phyloP scores from a whole-genome alignment of 2,113 vertebrate genomes.

The Percopsis transmontana region DNA sequence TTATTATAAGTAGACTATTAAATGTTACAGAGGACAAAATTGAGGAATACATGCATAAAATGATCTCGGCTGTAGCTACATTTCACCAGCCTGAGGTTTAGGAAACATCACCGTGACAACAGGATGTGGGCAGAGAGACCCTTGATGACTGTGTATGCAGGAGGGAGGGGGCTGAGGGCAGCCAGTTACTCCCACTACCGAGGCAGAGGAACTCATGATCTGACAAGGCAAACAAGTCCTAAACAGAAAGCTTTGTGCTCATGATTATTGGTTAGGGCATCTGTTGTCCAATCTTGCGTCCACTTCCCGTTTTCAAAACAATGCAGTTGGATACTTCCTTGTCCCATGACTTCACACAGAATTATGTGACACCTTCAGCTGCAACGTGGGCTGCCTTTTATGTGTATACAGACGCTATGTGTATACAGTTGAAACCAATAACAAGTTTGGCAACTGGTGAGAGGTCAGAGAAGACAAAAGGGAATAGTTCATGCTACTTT shows the following conservation, averaged over 20 bases:
- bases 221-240: constrained; percentile 14
- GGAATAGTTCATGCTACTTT: constrained; percentile 29
- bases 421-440: constrained; percentile 8
- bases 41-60: constrained; percentile 21
- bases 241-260: not conserved
- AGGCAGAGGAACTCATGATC: constrained; percentile 41
- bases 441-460: constrained; percentile 29
- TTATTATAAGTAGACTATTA: not conserved
- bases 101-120: constrained; percentile 66
- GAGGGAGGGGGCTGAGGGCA: constrained; percentile 35
- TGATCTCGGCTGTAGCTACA: constrained; percentile 41
- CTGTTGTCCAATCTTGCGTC: too few species aligned
- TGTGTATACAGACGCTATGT: not conserved
- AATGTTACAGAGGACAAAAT: constrained; percentile 31
- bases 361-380: not conserved
- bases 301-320: not conserved
- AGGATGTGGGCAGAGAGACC: constrained; percentile 62
- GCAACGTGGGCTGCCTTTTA: not conserved
- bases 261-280: constrained; percentile 11
- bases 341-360: not conserved
- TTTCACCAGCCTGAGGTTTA: constrained; percentile 45
- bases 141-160: constrained; percentile 43
- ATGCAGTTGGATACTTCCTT: not conserved
- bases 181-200: constrained; percentile 30
- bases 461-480: constrained; percentile 26